These are phyloP conservation scores for Adineta ricciae DNA, from an alignment of 2,888 invertebrate genomes.

Conservation along the genomic window DNA sequence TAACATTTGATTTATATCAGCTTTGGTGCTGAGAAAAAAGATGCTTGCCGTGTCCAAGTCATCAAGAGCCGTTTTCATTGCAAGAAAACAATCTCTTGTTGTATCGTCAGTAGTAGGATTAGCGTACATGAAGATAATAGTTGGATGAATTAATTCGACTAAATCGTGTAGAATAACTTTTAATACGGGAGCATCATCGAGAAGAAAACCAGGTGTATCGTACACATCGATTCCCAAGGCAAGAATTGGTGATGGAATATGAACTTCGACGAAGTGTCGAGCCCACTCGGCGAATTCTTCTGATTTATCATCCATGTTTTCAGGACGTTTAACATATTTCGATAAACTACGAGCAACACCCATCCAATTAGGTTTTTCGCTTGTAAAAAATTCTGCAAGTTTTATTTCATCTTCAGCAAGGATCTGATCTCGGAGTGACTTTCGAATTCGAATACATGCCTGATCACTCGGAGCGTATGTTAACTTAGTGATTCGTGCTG, in stretches of 20 bases:
- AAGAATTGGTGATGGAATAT: not conserved
- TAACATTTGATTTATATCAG: not conserved
- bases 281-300: not conserved
- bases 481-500: not conserved
- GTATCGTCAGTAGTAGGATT: not conserved
- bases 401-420: not conserved
- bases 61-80: not conserved
- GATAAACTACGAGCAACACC: not conserved
- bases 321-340: not conserved
- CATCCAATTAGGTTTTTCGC: not conserved
- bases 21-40: not conserved
- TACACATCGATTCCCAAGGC: not conserved
- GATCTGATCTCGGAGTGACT: not conserved
- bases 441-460: not conserved
- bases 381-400: not conserved
- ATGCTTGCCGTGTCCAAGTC: not conserved
- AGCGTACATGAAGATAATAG: not conserved
- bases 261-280: not conserved
- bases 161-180: not conserved
- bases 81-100: not conserved
- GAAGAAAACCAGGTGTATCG: not conserved
- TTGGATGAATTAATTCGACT: not conserved
- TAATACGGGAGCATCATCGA: not conserved
- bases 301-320: not conserved
- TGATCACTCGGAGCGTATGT: not conserved